Conservation (phyloP, 2,888 invertebrate genomes). For the Vanessa cardui region DNA sequence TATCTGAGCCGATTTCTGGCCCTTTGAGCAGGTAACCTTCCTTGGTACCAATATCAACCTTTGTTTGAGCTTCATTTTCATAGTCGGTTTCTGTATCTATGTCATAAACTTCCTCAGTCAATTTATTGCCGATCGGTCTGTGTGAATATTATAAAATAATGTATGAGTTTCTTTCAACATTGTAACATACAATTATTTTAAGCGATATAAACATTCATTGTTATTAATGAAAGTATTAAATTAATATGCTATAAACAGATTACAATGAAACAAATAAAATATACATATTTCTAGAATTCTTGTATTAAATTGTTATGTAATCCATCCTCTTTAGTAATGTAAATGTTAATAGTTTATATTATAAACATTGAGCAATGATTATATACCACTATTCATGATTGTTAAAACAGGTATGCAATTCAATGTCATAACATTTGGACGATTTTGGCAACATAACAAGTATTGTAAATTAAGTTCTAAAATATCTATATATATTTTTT, state of each 20-base stretch:
- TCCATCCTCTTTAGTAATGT: not conserved
- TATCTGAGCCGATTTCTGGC: slow-evolving; percentile 94
- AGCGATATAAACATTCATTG: too few species aligned
- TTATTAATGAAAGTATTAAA: too few species aligned
- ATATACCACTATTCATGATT: not conserved
- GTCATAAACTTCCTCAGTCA: slow-evolving; percentile 92
- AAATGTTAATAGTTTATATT: not conserved
- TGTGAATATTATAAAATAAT: not conserved
- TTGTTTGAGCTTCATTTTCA: slow-evolving; percentile 87
- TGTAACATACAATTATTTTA: too few species aligned
- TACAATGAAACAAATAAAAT: too few species aligned
- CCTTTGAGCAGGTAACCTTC: slow-evolving; percentile 96
- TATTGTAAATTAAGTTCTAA: not conserved
- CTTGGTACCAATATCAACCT: slow-evolving; percentile 91
- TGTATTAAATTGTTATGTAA: too few species aligned
- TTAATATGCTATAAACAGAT: too few species aligned
- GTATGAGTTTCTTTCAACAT: not conserved
- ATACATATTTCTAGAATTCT: not conserved
- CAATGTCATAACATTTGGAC: slow-evolving; percentile 1
- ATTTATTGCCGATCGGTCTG: slow-evolving; percentile 68
- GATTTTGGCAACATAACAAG: not conserved
- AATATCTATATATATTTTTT: too few species aligned
- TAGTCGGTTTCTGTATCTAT: slow-evolving; percentile 93
- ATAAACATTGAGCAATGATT: not conserved
- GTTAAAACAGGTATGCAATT: not conserved